Percentiles rank a stretch among this genome's conserved stretches.
These are phyloP conservation scores for Andrena hattorfiana DNA, from an alignment of 2,888 invertebrate genomes.

Conservation along the genomic window DNA sequence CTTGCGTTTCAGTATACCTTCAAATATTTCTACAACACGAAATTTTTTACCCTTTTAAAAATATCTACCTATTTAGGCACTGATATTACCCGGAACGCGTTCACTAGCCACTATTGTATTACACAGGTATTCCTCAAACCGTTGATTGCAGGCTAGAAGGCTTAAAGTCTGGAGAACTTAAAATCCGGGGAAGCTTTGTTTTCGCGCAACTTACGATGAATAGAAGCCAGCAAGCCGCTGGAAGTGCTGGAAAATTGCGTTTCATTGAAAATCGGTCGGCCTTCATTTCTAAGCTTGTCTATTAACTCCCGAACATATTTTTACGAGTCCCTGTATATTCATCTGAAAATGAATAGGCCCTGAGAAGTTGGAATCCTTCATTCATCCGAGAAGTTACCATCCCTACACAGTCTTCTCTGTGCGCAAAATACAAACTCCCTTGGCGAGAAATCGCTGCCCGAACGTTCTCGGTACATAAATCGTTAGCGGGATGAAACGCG, in stretches of 20 bases:
- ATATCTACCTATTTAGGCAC: background rate
- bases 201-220: constrained; percentile 25
- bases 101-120: background rate
- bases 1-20: background rate
- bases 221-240: constrained; percentile 18
- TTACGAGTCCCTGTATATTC: no score
- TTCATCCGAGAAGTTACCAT: no score
- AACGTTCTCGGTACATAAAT: constrained; percentile 13
- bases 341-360: background rate
- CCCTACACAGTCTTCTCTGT: no score
- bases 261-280: background rate
- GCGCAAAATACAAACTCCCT: no score
- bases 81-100: background rate
- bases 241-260: constrained; percentile 27
- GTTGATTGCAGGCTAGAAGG: background rate
- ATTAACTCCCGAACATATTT: background rate
- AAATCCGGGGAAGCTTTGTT: constrained; percentile 20
- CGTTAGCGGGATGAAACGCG: background rate
- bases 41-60: background rate
- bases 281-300: constrained; percentile 17
- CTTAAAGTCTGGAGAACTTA: constrained; percentile 3
- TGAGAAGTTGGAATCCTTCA: background rate
- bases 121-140: background rate
- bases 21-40: background rate
- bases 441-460: background rate